phyloP scores from a whole-genome alignment of 2,113 vertebrate genomes.

The Sinocyclocheilus rhinocerous region DNA sequence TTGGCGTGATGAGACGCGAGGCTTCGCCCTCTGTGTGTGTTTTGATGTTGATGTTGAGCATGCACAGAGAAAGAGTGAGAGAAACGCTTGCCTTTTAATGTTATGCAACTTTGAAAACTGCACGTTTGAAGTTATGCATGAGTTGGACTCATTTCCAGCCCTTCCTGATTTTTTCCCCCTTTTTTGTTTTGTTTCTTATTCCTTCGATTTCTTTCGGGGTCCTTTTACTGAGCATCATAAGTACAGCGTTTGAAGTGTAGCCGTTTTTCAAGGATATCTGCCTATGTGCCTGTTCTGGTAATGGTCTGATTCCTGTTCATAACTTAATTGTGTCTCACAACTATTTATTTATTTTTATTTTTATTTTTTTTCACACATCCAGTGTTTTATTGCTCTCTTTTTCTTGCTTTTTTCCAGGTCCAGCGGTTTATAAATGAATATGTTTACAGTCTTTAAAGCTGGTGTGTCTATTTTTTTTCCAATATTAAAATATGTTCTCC shows the following conservation, averaged over 20 bases:
- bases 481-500: not conserved
- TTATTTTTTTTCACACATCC: not conserved
- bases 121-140: constrained; percentile 78
- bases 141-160: constrained; percentile 77
- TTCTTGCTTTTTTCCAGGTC: not conserved
- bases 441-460: constrained; percentile 23
- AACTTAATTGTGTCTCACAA: constrained; percentile 68
- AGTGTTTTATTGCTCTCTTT: not conserved
- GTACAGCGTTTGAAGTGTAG: constrained; percentile 68
- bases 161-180: constrained; percentile 72
- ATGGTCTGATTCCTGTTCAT: constrained; percentile 54
- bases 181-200: constrained; percentile 32
- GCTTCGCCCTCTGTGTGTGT: constrained; percentile 4
- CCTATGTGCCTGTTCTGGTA: constrained; percentile 34
- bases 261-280: constrained; percentile 72
- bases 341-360: constrained; percentile 34
- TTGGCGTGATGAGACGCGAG: constrained; percentile 10
- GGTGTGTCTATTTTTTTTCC: not conserved
- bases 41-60: constrained; percentile 48
- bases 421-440: not conserved
- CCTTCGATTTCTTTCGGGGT: constrained; percentile 51
- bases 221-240: constrained; percentile 57
- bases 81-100: constrained; percentile 73
- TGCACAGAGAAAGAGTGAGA: constrained; percentile 44
- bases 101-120: constrained; percentile 78